phyloP scores from a whole-genome alignment of 2,113 vertebrate species.

The Agelaius tricolor region DNA sequence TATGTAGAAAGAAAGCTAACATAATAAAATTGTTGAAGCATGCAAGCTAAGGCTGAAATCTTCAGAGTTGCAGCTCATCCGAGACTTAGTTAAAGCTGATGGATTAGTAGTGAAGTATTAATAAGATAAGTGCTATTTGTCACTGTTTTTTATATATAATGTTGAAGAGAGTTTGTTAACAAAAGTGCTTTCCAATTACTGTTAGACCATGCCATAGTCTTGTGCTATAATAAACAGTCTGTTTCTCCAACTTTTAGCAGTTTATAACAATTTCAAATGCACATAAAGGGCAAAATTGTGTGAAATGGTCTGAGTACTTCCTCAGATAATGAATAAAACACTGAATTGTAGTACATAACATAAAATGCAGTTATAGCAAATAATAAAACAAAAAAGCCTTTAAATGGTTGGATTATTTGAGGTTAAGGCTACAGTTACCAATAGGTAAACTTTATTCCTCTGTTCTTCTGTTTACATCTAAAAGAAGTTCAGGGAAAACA shows the following conservation, averaged over 20 bases:
- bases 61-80: background rate
- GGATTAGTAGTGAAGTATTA: constrained; percentile 45
- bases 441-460: background rate
- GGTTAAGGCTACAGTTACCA: background rate
- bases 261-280: background rate
- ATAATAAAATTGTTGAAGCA: constrained; percentile 55
- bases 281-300: background rate
- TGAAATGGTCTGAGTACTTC: constrained; percentile 2
- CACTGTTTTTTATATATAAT: constrained; percentile 1
- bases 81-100: constrained; percentile 49
- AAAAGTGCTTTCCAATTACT: background rate
- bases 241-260: background rate
- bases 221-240: background rate
- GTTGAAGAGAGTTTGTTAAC: background rate
- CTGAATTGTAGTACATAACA: background rate
- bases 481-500: background rate
- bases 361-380: background rate
- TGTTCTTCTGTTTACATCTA: background rate
- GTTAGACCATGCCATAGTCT: background rate
- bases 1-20: background rate
- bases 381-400: background rate
- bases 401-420: constrained; percentile 9
- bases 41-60: constrained; percentile 29
- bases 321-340: constrained; percentile 18
- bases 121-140: constrained; percentile 37